These are phyloP conservation scores for Enhydra lutris DNA, from an alignment of 2,113 vertebrate genomes.

Conservation along the genomic window DNA sequence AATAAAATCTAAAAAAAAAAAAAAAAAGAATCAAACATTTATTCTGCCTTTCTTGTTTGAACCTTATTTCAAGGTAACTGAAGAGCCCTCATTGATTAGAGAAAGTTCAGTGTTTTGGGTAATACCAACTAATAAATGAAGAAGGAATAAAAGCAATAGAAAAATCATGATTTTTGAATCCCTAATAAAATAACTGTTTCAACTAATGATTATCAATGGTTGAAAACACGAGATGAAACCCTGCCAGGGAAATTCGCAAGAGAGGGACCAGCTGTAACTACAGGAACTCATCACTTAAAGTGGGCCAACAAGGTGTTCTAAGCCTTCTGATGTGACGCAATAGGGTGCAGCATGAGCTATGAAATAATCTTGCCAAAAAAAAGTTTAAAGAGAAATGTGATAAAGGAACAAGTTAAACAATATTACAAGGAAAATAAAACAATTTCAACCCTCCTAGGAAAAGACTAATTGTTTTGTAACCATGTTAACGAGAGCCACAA, in stretches of 20 bases:
- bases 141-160: conserved; percentile 24
- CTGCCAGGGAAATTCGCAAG: background rate
- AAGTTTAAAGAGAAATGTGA: conserved; percentile 30
- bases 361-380: conserved; percentile 30
- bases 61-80: conserved; percentile 1
- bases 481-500: background rate
- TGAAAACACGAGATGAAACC: background rate
- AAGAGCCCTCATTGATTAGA: background rate
- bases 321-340: background rate
- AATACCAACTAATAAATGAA: conserved; percentile 31
- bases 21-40: background rate
- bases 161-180: background rate
- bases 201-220: conserved; percentile 40
- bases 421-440: conserved; percentile 29
- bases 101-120: background rate
- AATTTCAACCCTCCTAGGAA: background rate
- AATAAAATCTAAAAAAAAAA: no score
- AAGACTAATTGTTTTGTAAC: conserved; percentile 14
- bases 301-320: background rate
- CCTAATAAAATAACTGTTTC: background rate
- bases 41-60: conserved; percentile 15
- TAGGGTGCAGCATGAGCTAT: background rate
- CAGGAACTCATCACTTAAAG: background rate
- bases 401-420: conserved; percentile 33
- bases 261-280: background rate